Evolutionary conservation across 92 coral and sea anemone genomes (phyloP).

Genomic region (Pocillopora meandrina): DNA sequence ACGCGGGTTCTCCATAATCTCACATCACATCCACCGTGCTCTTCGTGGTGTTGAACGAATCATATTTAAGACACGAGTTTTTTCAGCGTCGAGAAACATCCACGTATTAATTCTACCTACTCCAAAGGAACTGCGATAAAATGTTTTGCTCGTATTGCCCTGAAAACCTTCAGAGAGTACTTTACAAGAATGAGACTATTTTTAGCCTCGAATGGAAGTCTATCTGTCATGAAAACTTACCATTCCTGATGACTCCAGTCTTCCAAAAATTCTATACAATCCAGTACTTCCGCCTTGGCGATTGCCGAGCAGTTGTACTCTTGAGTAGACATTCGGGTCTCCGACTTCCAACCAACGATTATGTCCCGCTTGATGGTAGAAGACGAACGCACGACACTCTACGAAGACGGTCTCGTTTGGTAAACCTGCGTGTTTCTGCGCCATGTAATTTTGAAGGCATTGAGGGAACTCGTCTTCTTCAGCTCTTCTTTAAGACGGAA

Average conservation of each 20-base stretch:
- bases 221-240: constrained; percentile 42
- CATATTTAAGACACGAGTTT: no score
- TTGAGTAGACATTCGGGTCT: constrained; percentile 40
- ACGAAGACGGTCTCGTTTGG: constrained; percentile 49
- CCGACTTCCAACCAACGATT: constrained; percentile 56
- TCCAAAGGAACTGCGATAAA: no score
- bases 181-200: neutral
- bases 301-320: constrained; percentile 41
- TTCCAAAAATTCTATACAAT: constrained; percentile 50
- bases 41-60: no score
- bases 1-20: no score
- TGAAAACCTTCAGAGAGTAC: no score
- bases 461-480: neutral
- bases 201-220: neutral
- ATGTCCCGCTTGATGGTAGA: constrained; percentile 5
- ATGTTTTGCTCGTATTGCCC: no score
- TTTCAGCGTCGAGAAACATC: no score
- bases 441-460: constrained; percentile 49
- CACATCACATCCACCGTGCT: no score
- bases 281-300: constrained; percentile 17
- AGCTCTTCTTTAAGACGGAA: neutral
- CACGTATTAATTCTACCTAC: fast-evolving
- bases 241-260: constrained; percentile 58
- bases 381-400: constrained; percentile 58
- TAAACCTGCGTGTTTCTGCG: constrained; percentile 19